Conservation (phyloP, 1,140 invertebrate species). For the Campoletis sonorensis region DNA sequence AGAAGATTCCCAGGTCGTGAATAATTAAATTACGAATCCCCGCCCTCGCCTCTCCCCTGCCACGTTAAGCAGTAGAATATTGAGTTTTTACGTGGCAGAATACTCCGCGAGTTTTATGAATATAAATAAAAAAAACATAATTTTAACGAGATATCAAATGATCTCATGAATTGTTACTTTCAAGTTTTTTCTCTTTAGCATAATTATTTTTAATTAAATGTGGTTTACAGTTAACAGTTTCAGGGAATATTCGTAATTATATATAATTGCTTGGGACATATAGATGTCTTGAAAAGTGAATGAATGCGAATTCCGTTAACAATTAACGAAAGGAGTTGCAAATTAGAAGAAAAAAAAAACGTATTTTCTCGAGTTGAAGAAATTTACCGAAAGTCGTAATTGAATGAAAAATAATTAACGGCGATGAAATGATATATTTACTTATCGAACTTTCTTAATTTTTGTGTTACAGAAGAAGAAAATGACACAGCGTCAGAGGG, state of each 20-base stretch:
- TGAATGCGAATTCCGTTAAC: no score
- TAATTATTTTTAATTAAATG: no score
- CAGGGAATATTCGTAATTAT: no score
- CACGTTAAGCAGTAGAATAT: not conserved
- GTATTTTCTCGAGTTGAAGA: no score
- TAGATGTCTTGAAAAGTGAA: no score
- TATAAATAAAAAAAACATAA: not conserved
- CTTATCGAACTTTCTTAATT: constrained; percentile 4
- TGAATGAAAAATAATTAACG: not conserved
- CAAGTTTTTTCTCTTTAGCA: no score
- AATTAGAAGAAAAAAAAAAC: no score
- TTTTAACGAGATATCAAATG: no score
- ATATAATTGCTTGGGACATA: no score
- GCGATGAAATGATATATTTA: not conserved
- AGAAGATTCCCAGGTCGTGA: constrained; percentile 37
- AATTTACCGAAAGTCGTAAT: not conserved
- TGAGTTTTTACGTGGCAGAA: not conserved
- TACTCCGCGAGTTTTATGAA: not conserved
- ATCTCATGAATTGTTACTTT: no score
- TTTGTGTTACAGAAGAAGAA: constrained; percentile 72
- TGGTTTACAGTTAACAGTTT: no score
- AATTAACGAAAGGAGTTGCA: no score
- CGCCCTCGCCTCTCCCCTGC: not conserved
- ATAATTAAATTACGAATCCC: constrained; percentile 30
- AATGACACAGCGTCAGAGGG: constrained; percentile 74